Evolutionary conservation across 1,140 invertebrate species (phyloP), one percentile per base, ranked within the genome.

Genomic region (Theocolax elegans): DNA sequence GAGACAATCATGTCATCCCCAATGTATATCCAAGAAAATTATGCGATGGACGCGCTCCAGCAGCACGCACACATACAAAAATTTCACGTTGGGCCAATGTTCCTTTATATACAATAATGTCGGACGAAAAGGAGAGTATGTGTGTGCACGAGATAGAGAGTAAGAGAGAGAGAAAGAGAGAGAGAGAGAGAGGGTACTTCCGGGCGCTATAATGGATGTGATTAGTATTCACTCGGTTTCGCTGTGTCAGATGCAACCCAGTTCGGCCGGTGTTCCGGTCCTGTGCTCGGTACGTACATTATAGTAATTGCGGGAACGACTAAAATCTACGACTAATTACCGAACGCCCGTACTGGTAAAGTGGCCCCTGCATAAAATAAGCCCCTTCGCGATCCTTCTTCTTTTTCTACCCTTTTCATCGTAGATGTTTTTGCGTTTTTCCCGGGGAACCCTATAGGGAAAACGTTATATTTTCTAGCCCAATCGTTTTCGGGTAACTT

Each of bases 191-290:
- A 38, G 29, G 15, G 9, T 10, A 53, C 31, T 69, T 69, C 58
- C 46, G 31, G 12, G 21, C n/a, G 42, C 48, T 48, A 54, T 64
- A 73, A 69, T 59, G 46, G 67, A 73, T 19, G 67, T 65, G 53
- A 73, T 73, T 66, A 73, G 72, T 69, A 73, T 69, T 73, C 67
- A 73, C 62, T 63, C 29, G 53, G 72, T 73, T 69, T 65, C 53
- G 72, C 67, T 66, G 72, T 69, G 72, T 73, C 72, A 69, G 72
- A 69, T 73, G 67, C 62, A 73, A 66, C 72, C 72, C 62, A 66
- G 56, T 72, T 67, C 59, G 44, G 40, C 2, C 13, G 56, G 31
- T 35, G 54, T 44, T 46, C 46, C 51, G 35, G 27, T 35, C 31
- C 31, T 35, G 31, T 35, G 10, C 27, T 17, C 38, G 13, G 51